A percentile compares a stretch with the other conserved stretches of the same genome.
Evolutionary conservation across 2,888 invertebrate species (phyloP).

Genomic region (Polydrusus tereticollis): DNA sequence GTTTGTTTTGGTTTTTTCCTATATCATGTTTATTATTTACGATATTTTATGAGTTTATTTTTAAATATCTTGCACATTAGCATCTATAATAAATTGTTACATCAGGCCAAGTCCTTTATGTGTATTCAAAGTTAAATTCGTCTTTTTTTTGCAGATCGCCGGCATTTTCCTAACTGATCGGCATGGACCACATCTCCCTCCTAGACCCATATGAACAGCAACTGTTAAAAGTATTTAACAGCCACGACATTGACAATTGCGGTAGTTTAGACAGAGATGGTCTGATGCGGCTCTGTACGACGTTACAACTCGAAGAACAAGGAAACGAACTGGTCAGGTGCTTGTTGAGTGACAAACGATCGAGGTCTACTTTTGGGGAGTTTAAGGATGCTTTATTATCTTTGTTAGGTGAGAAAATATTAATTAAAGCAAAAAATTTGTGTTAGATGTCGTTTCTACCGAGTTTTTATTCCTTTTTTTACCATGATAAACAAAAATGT

Average conservation of each 20-base stretch:
- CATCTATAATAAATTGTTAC: no score
- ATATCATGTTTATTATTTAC: no score
- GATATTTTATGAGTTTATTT: no score
- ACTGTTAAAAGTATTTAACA: slow-evolving; percentile 83
- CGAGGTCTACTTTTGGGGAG: slow-evolving; percentile 76
- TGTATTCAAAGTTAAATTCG: not conserved
- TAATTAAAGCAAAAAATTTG: no score
- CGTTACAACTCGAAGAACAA: slow-evolving; percentile 83
- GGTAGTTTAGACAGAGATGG: slow-evolving; percentile 78
- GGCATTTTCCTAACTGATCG: not conserved
- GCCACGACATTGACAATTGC: slow-evolving; percentile 79
- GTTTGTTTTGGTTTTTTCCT: no score
- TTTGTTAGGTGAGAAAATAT: slow-evolving; percentile 77
- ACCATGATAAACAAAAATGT: no score
- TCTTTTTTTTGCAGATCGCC: not conserved
- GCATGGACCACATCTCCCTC: slow-evolving; percentile 51
- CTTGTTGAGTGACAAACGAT: slow-evolving; percentile 70
- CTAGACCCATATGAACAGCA: slow-evolving; percentile 86
- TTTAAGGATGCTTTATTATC: slow-evolving; percentile 83
- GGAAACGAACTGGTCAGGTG: slow-evolving; percentile 72
- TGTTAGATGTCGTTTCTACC: no score
- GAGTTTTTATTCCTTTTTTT: no score
- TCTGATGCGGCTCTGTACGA: slow-evolving; percentile 78
- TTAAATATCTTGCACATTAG: no score
- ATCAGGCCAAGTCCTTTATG: no score